These are phyloP conservation scores for Excalfactoria chinensis DNA, from an alignment of 2,113 vertebrate genomes.

Conservation along the genomic window DNA sequence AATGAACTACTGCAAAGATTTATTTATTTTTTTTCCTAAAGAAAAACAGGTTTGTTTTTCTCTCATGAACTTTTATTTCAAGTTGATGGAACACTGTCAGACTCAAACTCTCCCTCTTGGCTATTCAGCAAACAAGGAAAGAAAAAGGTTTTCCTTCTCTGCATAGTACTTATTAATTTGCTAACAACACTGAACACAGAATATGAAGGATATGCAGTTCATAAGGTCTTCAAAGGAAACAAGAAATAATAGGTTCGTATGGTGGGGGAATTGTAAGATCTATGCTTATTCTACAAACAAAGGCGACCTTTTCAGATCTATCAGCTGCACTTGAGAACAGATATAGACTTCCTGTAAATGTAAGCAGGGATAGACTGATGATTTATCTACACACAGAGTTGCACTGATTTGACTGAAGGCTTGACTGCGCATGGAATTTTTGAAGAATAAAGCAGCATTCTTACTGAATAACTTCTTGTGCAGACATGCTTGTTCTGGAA, in stretches of 20 bases:
- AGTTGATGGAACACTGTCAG: neutral
- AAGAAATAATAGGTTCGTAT: neutral
- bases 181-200: neutral
- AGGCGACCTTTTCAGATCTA: neutral
- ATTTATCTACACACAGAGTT: slow-evolving; percentile 2
- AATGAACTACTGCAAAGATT: neutral
- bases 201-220: neutral
- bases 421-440: slow-evolving; percentile 16
- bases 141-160: neutral
- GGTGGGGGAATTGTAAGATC: neutral
- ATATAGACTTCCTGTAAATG: slow-evolving; percentile 16
- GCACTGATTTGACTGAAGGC: slow-evolving; percentile 47
- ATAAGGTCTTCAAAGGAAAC: neutral
- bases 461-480: neutral
- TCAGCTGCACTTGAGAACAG: slow-evolving; percentile 16
- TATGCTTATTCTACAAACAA: neutral
- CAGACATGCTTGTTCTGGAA: slow-evolving; percentile 27
- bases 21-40: neutral
- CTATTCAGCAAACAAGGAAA: neutral
- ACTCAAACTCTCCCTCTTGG: neutral
- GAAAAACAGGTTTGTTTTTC: neutral
- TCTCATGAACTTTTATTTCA: neutral
- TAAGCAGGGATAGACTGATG: neutral
- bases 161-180: neutral
- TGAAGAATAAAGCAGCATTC: slow-evolving; percentile 38